Evolutionary conservation across 2,113 vertebrate genomes (phyloP).

Genomic region (Myotis lucifugus): DNA sequence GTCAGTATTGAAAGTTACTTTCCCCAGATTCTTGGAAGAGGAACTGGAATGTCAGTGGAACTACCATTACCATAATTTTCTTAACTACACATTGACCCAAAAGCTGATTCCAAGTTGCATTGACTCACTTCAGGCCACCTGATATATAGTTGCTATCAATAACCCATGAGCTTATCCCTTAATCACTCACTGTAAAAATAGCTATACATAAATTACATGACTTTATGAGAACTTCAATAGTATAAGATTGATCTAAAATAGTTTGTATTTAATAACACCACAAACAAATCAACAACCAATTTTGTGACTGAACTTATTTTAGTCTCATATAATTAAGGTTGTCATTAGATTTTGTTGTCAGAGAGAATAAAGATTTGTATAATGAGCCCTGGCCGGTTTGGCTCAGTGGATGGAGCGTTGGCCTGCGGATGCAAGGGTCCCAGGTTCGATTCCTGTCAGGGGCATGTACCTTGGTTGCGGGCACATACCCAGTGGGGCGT

Average conservation of each 20-base stretch:
- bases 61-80: not conserved
- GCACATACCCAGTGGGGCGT: too few relatives aligned
- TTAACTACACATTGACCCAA: not conserved
- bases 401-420: too few relatives aligned
- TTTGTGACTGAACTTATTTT: constrained; percentile 40
- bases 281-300: constrained; percentile 6
- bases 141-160: not conserved
- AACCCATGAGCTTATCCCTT: not conserved
- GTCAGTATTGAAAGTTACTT: constrained; percentile 33
- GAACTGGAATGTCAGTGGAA: not conserved
- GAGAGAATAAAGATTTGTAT: not conserved
- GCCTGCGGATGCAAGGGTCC: too few relatives aligned
- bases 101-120: not conserved
- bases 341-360: not conserved
- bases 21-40: constrained; percentile 1
- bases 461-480: too few relatives aligned
- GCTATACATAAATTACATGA: not conserved
- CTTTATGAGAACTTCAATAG: constrained; percentile 34
- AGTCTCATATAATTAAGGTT: not conserved
- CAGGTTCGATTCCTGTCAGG: too few relatives aligned
- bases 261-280: constrained; percentile 21
- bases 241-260: not conserved
- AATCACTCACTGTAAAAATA: constrained; percentile 27
- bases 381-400: too few relatives aligned
- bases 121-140: not conserved